Evolutionary conservation across 2,888 invertebrate genomes (phyloP), one percentile per base, ranked within the genome.

Genomic region (Caenorhabditis sp.): DNA sequence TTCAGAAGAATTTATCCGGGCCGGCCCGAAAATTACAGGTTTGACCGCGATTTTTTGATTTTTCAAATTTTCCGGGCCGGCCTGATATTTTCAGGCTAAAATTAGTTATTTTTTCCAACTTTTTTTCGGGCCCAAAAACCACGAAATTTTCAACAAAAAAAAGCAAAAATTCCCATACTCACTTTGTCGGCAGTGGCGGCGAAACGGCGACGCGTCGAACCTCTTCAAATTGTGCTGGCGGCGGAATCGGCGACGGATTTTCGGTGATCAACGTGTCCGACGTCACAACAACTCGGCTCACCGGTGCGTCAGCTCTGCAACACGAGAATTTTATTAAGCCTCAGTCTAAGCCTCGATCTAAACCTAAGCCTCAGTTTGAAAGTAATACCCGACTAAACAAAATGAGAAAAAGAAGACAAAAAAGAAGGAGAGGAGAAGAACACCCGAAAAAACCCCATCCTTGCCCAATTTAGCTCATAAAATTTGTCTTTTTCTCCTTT

Each of bases 271-370:
- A 66, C 0, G 77, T 78, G 24, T 78, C 80, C 58, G 76, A 72
- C 12, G 77, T 76, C 63, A 81, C 78, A 43, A 76, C 74, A 10
- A 81, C 81, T 53, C 79, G 72, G 21, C 64, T 70, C 51, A 78
- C 78, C 2, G 81, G 81, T 6, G 81, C 81, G 77, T 78, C 69
- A n/a, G 80, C 74, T 43, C 81, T 81, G 80, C 43, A 81, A 80
- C 36, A 53, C 3, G 17, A 0, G 43, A 43, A 50, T 23, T 24
- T 50, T n/a, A n/a, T n/a, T n/a, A n/a, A n/a, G n/a, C n/a, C n/a
- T n/a, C n/a, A n/a, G n/a, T n/a, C n/a, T n/a, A n/a, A n/a, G n/a
- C n/a, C n/a, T n/a, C n/a, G n/a, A n/a, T n/a, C n/a, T n/a, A n/a
- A n/a, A n/a, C n/a, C n/a, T n/a, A n/a, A n/a, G n/a, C n/a, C n/a